phyloP scores from a whole-genome alignment of 2,888 invertebrate species.

The Bombylius discolor region DNA sequence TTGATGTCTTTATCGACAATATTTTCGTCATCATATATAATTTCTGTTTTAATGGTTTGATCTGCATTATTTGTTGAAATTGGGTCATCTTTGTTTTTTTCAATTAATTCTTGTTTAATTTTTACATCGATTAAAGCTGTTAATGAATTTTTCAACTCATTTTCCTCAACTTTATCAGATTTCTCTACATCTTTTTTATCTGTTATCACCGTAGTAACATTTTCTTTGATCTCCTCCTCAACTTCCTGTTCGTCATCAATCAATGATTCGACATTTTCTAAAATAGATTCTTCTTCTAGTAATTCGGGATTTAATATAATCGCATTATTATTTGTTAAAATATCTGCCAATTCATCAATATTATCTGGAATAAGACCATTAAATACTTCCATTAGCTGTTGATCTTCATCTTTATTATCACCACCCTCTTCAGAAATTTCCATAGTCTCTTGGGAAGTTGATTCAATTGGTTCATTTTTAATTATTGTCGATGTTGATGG shows the following conservation, averaged over 20 bases:
- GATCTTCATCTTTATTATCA: slow-evolving; percentile 27
- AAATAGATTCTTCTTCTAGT: slow-evolving; percentile 30
- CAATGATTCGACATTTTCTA: slow-evolving; percentile 25
- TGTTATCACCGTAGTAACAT: slow-evolving; percentile 14
- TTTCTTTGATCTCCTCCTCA: not conserved
- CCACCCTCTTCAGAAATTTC: slow-evolving; percentile 18
- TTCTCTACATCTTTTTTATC: slow-evolving; percentile 15
- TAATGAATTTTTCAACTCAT: not conserved
- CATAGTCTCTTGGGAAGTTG: slow-evolving; percentile 14
- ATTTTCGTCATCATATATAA: slow-evolving; percentile 9
- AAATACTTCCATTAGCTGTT: slow-evolving; percentile 31
- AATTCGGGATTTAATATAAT: slow-evolving; percentile 24
- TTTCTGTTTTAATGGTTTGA: not conserved
- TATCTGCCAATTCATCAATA: slow-evolving; percentile 31
- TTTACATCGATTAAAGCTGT: not conserved
- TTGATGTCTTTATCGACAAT: not conserved
- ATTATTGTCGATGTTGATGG: slow-evolving; percentile 10
- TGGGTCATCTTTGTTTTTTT: not conserved
- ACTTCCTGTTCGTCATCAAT: slow-evolving; percentile 18
- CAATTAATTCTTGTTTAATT: not conserved
- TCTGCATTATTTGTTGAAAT: too few relatives aligned
- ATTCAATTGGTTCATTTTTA: slow-evolving; percentile 10
- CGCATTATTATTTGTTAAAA: slow-evolving; percentile 23
- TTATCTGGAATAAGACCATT: slow-evolving; percentile 30
- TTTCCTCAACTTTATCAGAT: not conserved